A percentile compares a stretch with the other conserved stretches of the same genome.
These are phyloP conservation scores for Ochropleura plecta DNA, from an alignment of 2,888 invertebrate genomes.

Conservation along the genomic window DNA sequence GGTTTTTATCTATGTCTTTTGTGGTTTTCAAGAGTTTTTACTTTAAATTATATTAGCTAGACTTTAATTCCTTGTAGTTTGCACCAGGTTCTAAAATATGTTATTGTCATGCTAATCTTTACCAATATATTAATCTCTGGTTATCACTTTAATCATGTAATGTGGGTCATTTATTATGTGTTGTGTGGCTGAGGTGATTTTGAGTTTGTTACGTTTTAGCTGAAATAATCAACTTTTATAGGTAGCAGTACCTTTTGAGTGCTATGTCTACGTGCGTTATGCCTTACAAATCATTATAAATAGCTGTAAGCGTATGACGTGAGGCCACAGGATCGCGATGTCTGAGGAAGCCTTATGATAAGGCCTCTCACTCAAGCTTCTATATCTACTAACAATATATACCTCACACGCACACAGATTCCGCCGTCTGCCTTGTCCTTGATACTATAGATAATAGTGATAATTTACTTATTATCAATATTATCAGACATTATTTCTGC, in stretches of 20 bases:
- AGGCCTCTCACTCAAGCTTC: conserved; percentile 45
- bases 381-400: conserved; percentile 52
- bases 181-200: not conserved
- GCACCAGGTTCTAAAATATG: not conserved
- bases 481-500: conserved; percentile 38
- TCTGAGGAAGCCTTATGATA: conserved; percentile 46
- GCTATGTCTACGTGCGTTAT: not conserved
- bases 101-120: not conserved
- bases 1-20: not conserved
- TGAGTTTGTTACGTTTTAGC: not conserved
- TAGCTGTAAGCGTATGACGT: not conserved
- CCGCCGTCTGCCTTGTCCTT: conserved; percentile 32
- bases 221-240: not conserved
- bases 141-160: not conserved
- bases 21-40: not conserved
- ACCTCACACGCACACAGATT: conserved; percentile 32
- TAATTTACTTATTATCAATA: conserved; percentile 52
- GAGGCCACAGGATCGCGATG: conserved; percentile 40
- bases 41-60: not conserved
- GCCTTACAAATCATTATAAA: too few relatives aligned
- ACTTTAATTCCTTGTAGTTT: not conserved
- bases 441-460: conserved; percentile 43
- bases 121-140: not conserved
- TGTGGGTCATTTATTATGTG: not conserved
- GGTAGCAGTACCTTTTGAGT: not conserved